Conservation (phyloP, 2,113 vertebrate genomes). For the rabbit (Oryctolagus cuniculus) region mOryCun1.1 NC_091442.1:55527501-55528000, state of each 20-base stretch:
- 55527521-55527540: neutral
- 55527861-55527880: no score
- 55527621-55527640: neutral
- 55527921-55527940: no score
- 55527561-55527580: neutral
- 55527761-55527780: constrained; percentile 73
- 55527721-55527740: constrained; percentile 80
- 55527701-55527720: constrained; percentile 77
- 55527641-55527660: neutral
- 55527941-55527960: no score
- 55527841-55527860: no score
- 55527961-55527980: no score
- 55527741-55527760: constrained; percentile 76
- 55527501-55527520: neutral
- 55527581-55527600: neutral
- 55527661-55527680: neutral
- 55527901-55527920: no score
- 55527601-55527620: neutral
- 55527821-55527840: neutral
- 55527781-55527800: neutral
- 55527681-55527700: neutral
- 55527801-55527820: neutral
- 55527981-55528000: constrained; percentile 71
- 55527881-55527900: no score
- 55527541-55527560: no score